Conservation (phyloP, 2,888 invertebrate genomes). For the Netelia melanura region DNA sequence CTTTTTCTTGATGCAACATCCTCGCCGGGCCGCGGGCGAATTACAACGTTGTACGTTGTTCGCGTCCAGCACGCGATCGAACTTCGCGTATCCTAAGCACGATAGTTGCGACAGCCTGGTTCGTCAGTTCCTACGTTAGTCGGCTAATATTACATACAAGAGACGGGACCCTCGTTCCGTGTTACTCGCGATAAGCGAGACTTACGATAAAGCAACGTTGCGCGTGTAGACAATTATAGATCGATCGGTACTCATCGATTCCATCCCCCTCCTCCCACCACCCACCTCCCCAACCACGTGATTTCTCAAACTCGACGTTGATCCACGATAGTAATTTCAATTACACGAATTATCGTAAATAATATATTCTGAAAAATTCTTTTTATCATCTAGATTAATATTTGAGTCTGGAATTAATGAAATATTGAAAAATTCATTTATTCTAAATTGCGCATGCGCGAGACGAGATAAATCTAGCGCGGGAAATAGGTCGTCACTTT, state of each 20-base stretch:
- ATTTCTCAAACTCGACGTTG: constrained; percentile 45
- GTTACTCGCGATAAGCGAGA: no score
- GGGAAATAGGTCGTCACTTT: neutral
- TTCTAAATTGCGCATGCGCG: neutral
- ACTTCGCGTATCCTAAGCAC: constrained; percentile 67
- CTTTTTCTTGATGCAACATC: constrained; percentile 58
- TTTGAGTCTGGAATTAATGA: neutral
- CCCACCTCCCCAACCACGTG: neutral
- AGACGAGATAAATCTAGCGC: neutral
- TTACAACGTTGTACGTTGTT: constrained; percentile 69
- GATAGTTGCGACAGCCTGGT: constrained; percentile 58
- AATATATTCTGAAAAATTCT: no score
- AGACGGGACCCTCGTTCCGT: neutral
- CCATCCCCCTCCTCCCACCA: neutral
- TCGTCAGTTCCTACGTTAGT: constrained; percentile 35
- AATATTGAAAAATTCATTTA: neutral
- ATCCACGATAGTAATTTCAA: constrained; percentile 37
- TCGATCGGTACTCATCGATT: constrained; percentile 34
- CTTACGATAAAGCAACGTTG: no score
- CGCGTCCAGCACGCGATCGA: constrained; percentile 77
- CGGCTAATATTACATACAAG: constrained; percentile 30
- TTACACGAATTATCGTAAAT: constrained; percentile 40
- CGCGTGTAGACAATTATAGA: no score
- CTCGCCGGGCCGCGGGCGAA: constrained; percentile 41
- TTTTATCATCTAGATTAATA: no score